These are phyloP conservation scores for Electrophaes corylata DNA, from an alignment of 2,888 invertebrate species.

Conservation along the genomic window DNA sequence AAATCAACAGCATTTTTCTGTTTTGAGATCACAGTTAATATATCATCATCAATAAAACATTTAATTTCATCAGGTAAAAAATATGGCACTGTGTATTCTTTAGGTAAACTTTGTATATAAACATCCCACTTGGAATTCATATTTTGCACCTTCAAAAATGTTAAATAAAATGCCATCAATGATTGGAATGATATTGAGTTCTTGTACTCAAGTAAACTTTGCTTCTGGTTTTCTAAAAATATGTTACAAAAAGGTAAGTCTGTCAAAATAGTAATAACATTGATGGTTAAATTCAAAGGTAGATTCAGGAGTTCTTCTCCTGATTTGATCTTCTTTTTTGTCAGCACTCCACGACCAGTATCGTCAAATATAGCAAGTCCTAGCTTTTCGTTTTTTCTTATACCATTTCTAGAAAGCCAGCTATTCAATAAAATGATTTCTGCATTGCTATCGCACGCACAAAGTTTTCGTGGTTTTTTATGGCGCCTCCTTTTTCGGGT, in stretches of 20 bases:
- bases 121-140: constrained; percentile 82
- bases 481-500: constrained; percentile 72
- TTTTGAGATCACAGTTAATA: constrained; percentile 79
- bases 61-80: constrained; percentile 85
- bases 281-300: constrained; percentile 85
- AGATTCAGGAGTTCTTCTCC: constrained; percentile 86
- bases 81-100: constrained; percentile 87
- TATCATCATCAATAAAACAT: constrained; percentile 81
- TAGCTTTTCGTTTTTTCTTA: constrained; percentile 84
- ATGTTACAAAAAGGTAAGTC: constrained; percentile 80
- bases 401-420: constrained; percentile 82
- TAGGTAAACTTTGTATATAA: constrained; percentile 89
- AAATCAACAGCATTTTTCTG: constrained; percentile 77
- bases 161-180: constrained; percentile 89
- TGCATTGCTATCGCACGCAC: constrained; percentile 59
- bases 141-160: constrained; percentile 86
- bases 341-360: constrained; percentile 91
- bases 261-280: constrained; percentile 82
- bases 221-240: constrained; percentile 67
- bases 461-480: constrained; percentile 59
- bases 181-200: constrained; percentile 86
- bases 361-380: constrained; percentile 83
- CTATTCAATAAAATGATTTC: constrained; percentile 77
- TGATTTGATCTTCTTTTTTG: constrained; percentile 79
- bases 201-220: constrained; percentile 71